phyloP scores from a whole-genome alignment of 92 coral and sea anemone species.

The Galaxea fascicularis region DNA sequence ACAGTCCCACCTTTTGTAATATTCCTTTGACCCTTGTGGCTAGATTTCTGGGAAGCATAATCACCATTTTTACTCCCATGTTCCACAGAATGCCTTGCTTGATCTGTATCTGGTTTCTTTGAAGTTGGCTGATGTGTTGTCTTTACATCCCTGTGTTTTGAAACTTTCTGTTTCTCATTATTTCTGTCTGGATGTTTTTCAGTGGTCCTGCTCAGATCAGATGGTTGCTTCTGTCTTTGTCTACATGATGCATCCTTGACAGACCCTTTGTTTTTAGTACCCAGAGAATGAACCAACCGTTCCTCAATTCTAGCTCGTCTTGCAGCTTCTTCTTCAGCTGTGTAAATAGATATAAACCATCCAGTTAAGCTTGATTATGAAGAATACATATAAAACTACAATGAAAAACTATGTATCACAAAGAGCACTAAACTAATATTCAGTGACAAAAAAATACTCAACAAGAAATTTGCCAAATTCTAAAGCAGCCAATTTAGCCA shows the following conservation, averaged over 20 bases:
- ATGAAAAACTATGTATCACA: too few relatives aligned
- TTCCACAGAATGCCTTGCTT: neutral
- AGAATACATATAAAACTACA: neutral
- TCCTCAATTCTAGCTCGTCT: constrained; percentile 87
- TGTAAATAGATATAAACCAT: neutral
- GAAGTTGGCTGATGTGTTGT: neutral
- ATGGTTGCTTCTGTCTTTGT: constrained; percentile 26
- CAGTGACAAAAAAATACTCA: too few relatives aligned
- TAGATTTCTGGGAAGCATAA: constrained; percentile 9
- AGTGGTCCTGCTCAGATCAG: neutral
- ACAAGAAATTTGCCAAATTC: too few relatives aligned
- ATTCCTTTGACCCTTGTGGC: constrained; percentile 11
- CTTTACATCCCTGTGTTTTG: neutral
- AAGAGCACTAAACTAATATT: too few relatives aligned
- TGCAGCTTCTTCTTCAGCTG: constrained; percentile 91
- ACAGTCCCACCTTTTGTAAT: constrained; percentile 25
- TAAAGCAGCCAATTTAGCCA: too few relatives aligned
- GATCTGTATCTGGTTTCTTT: constrained; percentile 15
- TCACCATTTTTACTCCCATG: constrained; percentile 10
- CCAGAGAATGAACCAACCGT: constrained; percentile 60
- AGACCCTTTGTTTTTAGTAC: constrained; percentile 19
- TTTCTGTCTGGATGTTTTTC: constrained; percentile 5
- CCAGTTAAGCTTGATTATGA: neutral
- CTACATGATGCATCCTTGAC: neutral
- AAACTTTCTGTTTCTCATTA: constrained; percentile 17